Conservation (phyloP, 2,113 vertebrate genomes). For the Probosciger aterrimus region DNA sequence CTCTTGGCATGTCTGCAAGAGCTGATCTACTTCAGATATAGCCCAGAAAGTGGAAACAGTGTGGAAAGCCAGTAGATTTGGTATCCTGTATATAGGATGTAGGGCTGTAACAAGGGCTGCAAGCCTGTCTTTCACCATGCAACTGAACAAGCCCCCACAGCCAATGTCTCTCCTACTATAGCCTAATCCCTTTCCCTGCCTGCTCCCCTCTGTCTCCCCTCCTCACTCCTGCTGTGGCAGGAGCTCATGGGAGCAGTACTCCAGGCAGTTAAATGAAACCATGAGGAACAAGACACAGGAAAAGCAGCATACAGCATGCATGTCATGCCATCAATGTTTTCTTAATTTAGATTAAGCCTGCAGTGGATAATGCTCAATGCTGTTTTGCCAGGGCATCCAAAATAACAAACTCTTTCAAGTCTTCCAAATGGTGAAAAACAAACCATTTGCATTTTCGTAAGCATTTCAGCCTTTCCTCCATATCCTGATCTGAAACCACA, state of each 20-base stretch:
- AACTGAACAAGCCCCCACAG: neutral
- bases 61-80: neutral
- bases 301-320: neutral
- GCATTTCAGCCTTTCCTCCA: neutral
- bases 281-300: neutral
- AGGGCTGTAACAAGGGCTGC: neutral
- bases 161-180: neutral
- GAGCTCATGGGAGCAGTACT: neutral
- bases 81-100: neutral
- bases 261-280: neutral
- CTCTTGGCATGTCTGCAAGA: neutral
- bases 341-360: neutral
- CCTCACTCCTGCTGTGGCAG: fast-evolving
- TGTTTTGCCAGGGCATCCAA: neutral
- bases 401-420: neutral
- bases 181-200: neutral
- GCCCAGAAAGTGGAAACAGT: neutral
- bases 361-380: neutral
- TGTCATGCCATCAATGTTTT: neutral
- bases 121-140: neutral
- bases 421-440: neutral
- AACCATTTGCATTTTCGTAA: neutral
- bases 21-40: neutral
- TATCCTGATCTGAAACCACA: neutral
- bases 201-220: neutral